Percentiles rank a stretch among this genome's conserved stretches.
phyloP scores from a whole-genome alignment of 2,113 vertebrate species.

The Callithrix jacchus region DNA sequence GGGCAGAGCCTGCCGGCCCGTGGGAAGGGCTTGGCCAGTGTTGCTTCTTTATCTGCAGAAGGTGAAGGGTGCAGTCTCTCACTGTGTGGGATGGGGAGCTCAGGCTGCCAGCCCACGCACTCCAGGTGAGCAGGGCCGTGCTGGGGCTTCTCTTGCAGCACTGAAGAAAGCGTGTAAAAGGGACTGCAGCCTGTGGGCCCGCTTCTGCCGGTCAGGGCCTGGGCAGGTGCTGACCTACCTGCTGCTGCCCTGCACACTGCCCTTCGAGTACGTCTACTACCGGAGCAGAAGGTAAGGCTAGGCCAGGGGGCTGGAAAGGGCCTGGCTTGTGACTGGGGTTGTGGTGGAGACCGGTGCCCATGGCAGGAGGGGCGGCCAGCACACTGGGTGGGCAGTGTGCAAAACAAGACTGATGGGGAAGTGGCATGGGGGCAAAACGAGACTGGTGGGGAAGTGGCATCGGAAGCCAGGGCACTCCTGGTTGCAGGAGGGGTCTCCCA shows the following conservation, averaged over 20 bases:
- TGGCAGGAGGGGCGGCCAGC: background rate
- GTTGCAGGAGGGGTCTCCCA: background rate
- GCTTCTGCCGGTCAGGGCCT: background rate
- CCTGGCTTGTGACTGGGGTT: background rate
- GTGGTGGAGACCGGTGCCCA: background rate
- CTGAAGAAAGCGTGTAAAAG: background rate
- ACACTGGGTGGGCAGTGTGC: background rate
- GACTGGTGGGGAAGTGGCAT: too few species aligned
- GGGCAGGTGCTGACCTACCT: background rate
- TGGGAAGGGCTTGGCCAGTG: accelerated
- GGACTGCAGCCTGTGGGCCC: constrained; percentile 23
- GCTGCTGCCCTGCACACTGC: constrained; percentile 50
- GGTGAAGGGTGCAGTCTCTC: accelerated
- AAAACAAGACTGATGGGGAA: too few species aligned
- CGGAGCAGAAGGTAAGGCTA: constrained; percentile 31
- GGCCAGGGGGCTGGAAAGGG: background rate
- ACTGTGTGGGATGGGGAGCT: accelerated
- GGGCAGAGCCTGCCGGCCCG: background rate
- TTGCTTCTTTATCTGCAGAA: background rate
- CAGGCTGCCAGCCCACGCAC: accelerated
- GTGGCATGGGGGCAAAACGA: background rate
- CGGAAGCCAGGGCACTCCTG: background rate
- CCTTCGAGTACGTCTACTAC: constrained; percentile 43
- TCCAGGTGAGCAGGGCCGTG: background rate
- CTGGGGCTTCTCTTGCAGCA: background rate